These are phyloP conservation scores for Pipistrellus kuhlii DNA, from an alignment of 2,797 vertebrate species.

Conservation along the genomic window DNA sequence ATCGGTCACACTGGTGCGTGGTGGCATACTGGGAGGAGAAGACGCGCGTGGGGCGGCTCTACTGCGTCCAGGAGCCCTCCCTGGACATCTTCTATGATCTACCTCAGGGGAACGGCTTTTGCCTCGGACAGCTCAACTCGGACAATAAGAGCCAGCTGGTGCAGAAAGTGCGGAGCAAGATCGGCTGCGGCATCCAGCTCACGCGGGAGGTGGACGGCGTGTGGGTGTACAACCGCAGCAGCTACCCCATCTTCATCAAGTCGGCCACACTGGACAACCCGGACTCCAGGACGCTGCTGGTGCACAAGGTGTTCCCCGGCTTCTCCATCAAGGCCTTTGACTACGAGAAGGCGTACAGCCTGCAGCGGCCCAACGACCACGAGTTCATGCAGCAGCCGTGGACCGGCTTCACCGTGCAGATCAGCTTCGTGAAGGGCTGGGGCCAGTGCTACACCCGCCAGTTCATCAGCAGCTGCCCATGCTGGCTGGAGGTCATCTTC, in stretches of 20 bases:
- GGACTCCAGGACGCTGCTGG: slow-evolving; percentile 96
- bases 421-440: slow-evolving; percentile 99
- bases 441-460: slow-evolving; percentile 99
- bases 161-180: slow-evolving; percentile 97
- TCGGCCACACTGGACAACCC: slow-evolving; percentile 99
- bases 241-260: slow-evolving; percentile 99
- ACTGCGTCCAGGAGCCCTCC: slow-evolving; percentile 98
- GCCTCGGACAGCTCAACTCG: slow-evolving; percentile 97
- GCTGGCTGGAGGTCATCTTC: slow-evolving; percentile 99
- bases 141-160: slow-evolving; percentile 98
- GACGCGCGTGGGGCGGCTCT: slow-evolving; percentile 96
- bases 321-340: slow-evolving; percentile 99
- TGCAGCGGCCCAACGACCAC: slow-evolving; percentile 98
- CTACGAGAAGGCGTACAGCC: slow-evolving; percentile 96
- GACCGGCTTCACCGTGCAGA: slow-evolving; percentile 98
- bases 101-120: slow-evolving; percentile 99
- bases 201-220: slow-evolving; percentile 97
- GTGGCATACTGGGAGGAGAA: slow-evolving; percentile 99
- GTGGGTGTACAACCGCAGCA: slow-evolving; percentile 99
- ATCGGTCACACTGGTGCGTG: slow-evolving; percentile 97
- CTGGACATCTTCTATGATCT: slow-evolving; percentile 99
- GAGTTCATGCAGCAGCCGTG: slow-evolving; percentile 98
- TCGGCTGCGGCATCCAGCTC: slow-evolving; percentile 98
- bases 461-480: slow-evolving; percentile 99
- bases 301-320: slow-evolving; percentile 98